Percentiles rank a stretch among this genome's conserved stretches.
These are phyloP conservation scores for Corapipo altera DNA, from an alignment of 2,113 vertebrate species.

Conservation along the genomic window DNA sequence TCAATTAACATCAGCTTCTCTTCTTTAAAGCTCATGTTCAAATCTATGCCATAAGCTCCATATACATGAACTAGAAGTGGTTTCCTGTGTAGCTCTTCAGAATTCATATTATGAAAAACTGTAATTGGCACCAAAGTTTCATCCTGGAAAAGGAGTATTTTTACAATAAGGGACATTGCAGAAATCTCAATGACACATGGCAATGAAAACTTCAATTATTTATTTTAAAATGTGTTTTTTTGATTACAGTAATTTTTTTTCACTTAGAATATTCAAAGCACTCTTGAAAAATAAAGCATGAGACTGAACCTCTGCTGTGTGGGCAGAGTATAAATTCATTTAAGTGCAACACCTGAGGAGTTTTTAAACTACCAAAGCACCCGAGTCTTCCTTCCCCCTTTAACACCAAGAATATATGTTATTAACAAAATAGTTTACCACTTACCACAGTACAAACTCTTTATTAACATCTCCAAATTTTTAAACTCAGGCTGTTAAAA, in stretches of 20 bases:
- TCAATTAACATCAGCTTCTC: constrained; percentile 88
- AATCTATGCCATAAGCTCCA: constrained; percentile 91
- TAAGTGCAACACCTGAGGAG: constrained; percentile 70
- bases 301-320: constrained; percentile 58
- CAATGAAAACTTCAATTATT: constrained; percentile 71
- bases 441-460: constrained; percentile 46
- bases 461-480: constrained; percentile 52
- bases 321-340: constrained; percentile 57
- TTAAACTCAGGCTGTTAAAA: constrained; percentile 46
- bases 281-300: constrained; percentile 63
- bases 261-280: constrained; percentile 57
- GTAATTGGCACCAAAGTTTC: constrained; percentile 89
- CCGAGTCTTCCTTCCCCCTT: constrained; percentile 30
- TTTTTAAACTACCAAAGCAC: constrained; percentile 53
- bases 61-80: constrained; percentile 93
- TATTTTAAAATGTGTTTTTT: constrained; percentile 65
- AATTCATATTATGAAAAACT: constrained; percentile 79
- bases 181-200: constrained; percentile 58
- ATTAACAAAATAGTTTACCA: constrained; percentile 57
- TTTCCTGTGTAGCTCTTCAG: constrained; percentile 72
- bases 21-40: constrained; percentile 90
- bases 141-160: constrained; percentile 81
- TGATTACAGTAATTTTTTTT: constrained; percentile 72
- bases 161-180: constrained; percentile 63
- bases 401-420: constrained; percentile 47